Conservation (phyloP, 2,113 vertebrate species). For the Synchiropus splendidus region DNA sequence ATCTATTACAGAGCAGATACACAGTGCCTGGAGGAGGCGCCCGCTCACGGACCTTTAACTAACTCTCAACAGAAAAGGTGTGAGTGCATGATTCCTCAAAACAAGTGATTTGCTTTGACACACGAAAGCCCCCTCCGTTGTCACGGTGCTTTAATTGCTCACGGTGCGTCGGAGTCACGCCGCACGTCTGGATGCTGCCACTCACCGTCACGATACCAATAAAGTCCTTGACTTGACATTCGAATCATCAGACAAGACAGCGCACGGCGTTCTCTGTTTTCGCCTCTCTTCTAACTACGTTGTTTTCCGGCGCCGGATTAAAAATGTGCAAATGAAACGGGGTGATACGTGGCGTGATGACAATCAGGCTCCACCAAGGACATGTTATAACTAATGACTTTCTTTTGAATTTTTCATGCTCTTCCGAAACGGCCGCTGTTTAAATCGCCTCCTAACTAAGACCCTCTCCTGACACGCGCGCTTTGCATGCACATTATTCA, state of each 20-base stretch:
- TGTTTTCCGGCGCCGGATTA: conserved; percentile 47
- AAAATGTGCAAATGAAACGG: too few relatives aligned
- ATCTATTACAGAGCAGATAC: conserved; percentile 34
- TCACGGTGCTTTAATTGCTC: conserved; percentile 66
- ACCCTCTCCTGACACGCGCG: conserved; percentile 38
- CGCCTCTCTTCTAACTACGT: too few relatives aligned
- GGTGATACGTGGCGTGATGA: too few relatives aligned
- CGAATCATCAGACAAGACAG: conserved; percentile 80
- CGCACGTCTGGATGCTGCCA: conserved; percentile 77
- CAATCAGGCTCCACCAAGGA: too few relatives aligned
- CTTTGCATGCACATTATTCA: conserved; percentile 39
- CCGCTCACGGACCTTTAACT: conserved; percentile 37
- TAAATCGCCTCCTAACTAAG: conserved; percentile 30
- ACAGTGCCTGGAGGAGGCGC: conserved; percentile 36
- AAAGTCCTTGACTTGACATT: conserved; percentile 85
- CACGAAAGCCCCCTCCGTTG: conserved; percentile 48
- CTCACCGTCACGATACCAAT: conserved; percentile 79
- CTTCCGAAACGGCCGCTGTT: conserved; percentile 83
- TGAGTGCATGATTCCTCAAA: conserved; percentile 52
- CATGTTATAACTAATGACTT: conserved; percentile 75
- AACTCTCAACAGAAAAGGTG: conserved; percentile 53
- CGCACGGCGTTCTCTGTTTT: too few relatives aligned
- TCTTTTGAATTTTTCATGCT: conserved; percentile 84
- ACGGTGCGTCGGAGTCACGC: conserved; percentile 58
- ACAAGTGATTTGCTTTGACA: conserved; percentile 67